A percentile compares a stretch with the other conserved stretches of the same genome.
These are phyloP conservation scores for Heliconius melpomene DNA, from an alignment of 1,140 invertebrate genomes.

Conservation along the genomic window DNA sequence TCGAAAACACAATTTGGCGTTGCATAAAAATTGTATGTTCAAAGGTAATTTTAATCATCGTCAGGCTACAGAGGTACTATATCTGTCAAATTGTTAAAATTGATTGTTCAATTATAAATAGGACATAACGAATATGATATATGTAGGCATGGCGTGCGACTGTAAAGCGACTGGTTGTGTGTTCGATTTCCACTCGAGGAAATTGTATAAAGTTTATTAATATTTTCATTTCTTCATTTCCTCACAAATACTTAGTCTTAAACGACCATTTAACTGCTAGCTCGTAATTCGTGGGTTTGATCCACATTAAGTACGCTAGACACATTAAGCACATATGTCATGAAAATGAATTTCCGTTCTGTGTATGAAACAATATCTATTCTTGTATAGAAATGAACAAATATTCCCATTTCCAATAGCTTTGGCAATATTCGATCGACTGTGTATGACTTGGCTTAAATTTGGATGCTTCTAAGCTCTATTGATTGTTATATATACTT, in stretches of 20 bases:
- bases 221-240: too few species aligned
- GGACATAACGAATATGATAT: neutral
- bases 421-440: neutral
- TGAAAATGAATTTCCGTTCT: neutral
- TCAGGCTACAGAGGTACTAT: neutral
- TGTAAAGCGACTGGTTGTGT: too few species aligned
- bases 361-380: neutral
- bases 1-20: conserved; percentile 33
- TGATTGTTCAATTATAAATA: neutral
- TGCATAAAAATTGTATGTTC: neutral
- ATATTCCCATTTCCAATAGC: neutral
- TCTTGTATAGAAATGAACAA: neutral
- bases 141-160: neutral
- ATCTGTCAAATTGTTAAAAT: neutral
- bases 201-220: too few species aligned
- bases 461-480: too few species aligned
- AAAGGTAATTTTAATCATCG: neutral
- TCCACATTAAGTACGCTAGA: neutral
- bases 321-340: neutral
- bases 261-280: too few species aligned
- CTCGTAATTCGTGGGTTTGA: neutral
- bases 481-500: too few species aligned
- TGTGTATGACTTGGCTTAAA: too few species aligned
- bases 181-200: too few species aligned
- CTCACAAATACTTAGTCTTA: too few species aligned